Percentiles rank a stretch among this genome's conserved stretches.
Conservation (phyloP, 2,888 invertebrate genomes). For the Coleophora deauratella region DNA sequence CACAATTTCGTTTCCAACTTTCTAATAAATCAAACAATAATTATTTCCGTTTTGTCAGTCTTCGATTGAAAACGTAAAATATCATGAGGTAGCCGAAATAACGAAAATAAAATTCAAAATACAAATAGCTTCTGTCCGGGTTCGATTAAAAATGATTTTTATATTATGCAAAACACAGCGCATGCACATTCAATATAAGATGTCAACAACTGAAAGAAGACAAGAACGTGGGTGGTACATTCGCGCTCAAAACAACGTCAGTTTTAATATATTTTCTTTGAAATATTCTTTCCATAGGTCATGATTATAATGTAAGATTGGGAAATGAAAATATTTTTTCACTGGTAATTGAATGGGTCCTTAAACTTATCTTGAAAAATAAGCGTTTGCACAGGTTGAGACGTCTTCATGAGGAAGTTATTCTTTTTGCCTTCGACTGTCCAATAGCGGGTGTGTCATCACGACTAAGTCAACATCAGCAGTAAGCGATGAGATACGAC, state of each 20-base stretch:
- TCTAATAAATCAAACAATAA: too few species aligned
- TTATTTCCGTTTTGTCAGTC: too few species aligned
- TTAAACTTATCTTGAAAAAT: too few species aligned
- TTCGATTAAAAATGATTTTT: conserved; percentile 1
- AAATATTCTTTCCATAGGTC: too few species aligned
- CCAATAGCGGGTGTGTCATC: conserved; percentile 22
- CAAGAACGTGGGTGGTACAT: conserved; percentile 39
- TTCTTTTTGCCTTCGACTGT: conserved; percentile 24
- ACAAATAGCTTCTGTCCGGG: conserved; percentile 7
- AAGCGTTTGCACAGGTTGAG: too few species aligned
- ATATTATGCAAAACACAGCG: conserved; percentile 40
- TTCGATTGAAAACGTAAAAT: too few species aligned
- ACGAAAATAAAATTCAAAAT: conserved; percentile 3
- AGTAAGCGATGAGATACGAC: conserved; percentile 57
- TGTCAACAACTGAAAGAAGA: conserved; percentile 51
- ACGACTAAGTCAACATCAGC: conserved; percentile 49
- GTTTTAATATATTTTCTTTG: too few species aligned
- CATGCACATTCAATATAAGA: conserved; percentile 47
- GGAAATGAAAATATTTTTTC: too few species aligned
- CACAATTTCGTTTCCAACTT: too few species aligned
- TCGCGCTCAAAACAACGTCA: conserved; percentile 21
- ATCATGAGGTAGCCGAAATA: neutral
- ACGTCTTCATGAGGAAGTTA: neutral
- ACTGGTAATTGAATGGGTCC: too few species aligned
- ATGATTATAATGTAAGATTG: too few species aligned